Conservation (phyloP, 1,140 invertebrate species). For the Dolichoris vasculosae region DNA sequence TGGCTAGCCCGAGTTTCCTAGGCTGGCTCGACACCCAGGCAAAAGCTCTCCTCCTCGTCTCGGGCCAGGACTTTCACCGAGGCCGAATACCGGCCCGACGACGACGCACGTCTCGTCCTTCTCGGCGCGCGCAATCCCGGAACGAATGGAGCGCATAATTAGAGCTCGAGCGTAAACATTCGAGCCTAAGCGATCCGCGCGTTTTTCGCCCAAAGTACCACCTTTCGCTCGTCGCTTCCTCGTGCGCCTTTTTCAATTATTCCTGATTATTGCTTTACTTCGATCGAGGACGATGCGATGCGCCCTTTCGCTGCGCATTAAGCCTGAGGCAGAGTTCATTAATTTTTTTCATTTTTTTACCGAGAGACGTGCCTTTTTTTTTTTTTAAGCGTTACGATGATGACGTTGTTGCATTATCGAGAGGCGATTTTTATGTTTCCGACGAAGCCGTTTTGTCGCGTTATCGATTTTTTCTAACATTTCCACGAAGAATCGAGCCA, state of each 20-base stretch:
- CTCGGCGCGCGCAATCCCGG: conserved; percentile 48
- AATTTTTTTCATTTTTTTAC: too few species aligned
- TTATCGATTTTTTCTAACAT: background rate
- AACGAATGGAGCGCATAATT: conserved; percentile 59
- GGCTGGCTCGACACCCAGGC: background rate
- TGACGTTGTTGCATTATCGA: too few species aligned
- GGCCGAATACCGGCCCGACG: conserved; percentile 19
- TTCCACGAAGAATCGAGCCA: background rate
- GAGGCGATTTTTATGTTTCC: background rate
- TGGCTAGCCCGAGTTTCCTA: background rate
- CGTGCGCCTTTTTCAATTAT: conserved; percentile 39
- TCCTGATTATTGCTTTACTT: conserved; percentile 22
- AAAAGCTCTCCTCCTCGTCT: conserved; percentile 18
- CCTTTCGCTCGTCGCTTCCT: conserved; percentile 18
- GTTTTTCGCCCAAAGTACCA: conserved; percentile 38
- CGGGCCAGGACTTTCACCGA: conserved; percentile 22
- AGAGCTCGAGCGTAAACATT: conserved; percentile 57
- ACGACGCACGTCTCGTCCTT: background rate
- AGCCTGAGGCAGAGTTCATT: background rate
- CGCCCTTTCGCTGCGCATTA: background rate
- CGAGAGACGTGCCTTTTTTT: too few species aligned
- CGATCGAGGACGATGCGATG: conserved; percentile 7
- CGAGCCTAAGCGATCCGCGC: conserved; percentile 23
- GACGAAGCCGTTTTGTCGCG: conserved; percentile 4
- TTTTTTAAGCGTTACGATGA: too few species aligned